Evolutionary conservation across 1,140 invertebrate species (phyloP), one percentile per base, ranked within the genome.

Genomic region (Anoplolepis gracilipes): DNA sequence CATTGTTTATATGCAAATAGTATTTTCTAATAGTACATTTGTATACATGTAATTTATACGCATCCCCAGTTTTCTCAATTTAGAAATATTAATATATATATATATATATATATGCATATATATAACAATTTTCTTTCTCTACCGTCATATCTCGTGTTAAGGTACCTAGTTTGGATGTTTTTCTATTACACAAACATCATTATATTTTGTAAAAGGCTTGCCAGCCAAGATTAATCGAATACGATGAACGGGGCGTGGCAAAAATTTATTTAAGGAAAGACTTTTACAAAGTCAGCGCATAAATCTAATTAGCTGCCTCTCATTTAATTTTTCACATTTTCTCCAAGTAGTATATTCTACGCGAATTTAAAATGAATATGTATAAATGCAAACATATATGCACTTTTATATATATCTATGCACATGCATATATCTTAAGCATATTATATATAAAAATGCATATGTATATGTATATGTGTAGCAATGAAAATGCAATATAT

Each of bases 41-140:
- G 92, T 93, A 92, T 93, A 93, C 90, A 93, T 92, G 93, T 90
- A 93, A 72, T 57, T 91, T 90, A 92, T 92, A 90, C 89, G 90
- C 88, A 87, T 90, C 61, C 84, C 92, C 88, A 76, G 42, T 85
- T 81, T 13, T 59, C 49, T 73, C 93, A 93, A 92, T 92, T 92
- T 92, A 92, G 91, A 93, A 92, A 93, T 93, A 93, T 92, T 70
- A 85, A 91, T 90, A 90, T 90, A 87, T 92, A 91, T 49, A 46
- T 46, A 46, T 46, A 46, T 46, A 13, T 46, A 46, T 46, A 39
- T 39, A 42, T 42, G 7, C 13, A 3, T 46, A 46, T 46, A 19
- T 93, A 91, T 93, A 93, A 93, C 91, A 90, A 90, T 87, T 85
- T 69, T 33, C n/a, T 70, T 69, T 72, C 75, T 81, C 78, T 81